Base-by-base conservation (phyloP, 2,797 vertebrate genomes). In the Hemitrygon akajei region DNA sequence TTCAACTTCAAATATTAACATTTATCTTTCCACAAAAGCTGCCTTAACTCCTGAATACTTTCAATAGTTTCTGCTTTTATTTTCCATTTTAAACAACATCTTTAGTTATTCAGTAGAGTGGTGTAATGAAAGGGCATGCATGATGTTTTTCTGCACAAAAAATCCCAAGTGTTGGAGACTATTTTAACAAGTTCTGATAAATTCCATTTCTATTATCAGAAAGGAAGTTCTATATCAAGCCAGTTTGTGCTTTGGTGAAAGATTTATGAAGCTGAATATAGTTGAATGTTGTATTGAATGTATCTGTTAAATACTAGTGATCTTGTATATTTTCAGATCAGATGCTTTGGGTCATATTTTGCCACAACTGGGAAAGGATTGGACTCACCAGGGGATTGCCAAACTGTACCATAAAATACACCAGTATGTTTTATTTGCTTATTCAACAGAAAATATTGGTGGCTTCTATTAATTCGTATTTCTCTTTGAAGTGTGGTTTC, bases 371-470 rank as follows among this genome's bases (percentile, higher is more conserved):
- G 98, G 99, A 69, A 99, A 99, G 96, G 98, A 99, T 95, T 99
- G 99, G 98, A 99, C 99, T 34, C 99, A 99, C 93, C 97, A 96
- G 75, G 98, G 98, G 94, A 98, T 99, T 56, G 98, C 97, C 77
- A 98, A 97, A 86, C 98, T 99, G 93, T 99, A 98, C 96, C 98
- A 99, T 96, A 98, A 98, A 96, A 98, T 99, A 95, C 98, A 99
- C 95, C 94, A 98, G 98, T 99, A 97, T 94, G 98, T 97, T 34
- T 81, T 93, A n/a, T 47, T 40, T 73, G 37, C 84, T 93, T 27
- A 77, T 77, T 77, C 75, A 82, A 47, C 40, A 82, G 40, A 47
- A 47, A 37, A 18, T 34, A 22, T 66, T 66, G 63, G 63, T 66
- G 14, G 63, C 63, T 66, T 66, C 63, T 14, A 0, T 66, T 66